A percentile compares a stretch with the other conserved stretches of the same genome.
These are phyloP conservation scores for Microctenopoma lineatum DNA, from an alignment of 2,797 vertebrate genomes.

Conservation along the genomic window DNA sequence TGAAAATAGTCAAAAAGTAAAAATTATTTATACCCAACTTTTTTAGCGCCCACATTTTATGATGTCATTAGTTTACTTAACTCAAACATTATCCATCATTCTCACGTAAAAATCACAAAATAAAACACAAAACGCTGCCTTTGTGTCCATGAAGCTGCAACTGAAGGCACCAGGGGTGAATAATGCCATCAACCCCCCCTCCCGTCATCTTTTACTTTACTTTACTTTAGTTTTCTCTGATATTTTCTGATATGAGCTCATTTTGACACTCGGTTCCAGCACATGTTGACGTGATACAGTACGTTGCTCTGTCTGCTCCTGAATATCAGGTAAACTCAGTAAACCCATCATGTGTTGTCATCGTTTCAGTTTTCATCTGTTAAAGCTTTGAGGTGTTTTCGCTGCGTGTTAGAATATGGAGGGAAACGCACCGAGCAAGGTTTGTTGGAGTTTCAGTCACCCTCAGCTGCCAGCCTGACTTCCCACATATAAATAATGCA, in stretches of 20 bases:
- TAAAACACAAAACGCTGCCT: conserved; percentile 8
- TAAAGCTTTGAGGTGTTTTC: not conserved
- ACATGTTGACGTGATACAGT: conserved; percentile 8
- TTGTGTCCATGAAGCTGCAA: conserved; percentile 3
- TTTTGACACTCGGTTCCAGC: not conserved
- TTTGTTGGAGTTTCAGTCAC: conserved; percentile 16
- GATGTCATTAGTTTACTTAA: conserved; percentile 7
- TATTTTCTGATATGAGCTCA: conserved; percentile 1
- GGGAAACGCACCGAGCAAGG: conserved; percentile 5
- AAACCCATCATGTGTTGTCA: conserved; percentile 12
- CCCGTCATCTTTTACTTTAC: not conserved
- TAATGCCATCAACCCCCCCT: not conserved
- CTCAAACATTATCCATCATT: not conserved
- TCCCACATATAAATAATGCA: conserved; percentile 55
- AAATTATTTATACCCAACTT: not conserved
- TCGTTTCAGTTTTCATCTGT: not conserved
- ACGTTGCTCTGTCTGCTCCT: conserved; percentile 1
- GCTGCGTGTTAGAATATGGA: not conserved
- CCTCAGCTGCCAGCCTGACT: conserved; percentile 26
- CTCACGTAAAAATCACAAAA: not conserved
- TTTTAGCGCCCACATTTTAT: not conserved
- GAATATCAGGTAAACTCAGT: conserved; percentile 11
- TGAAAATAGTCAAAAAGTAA: not conserved
- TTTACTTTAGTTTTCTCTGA: too few species aligned
- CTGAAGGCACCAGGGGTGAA: conserved; percentile 5